A percentile compares a stretch with the other conserved stretches of the same genome.
Evolutionary conservation across 1,140 invertebrate species (phyloP).

Genomic region (Brachionus koreanus): DNA sequence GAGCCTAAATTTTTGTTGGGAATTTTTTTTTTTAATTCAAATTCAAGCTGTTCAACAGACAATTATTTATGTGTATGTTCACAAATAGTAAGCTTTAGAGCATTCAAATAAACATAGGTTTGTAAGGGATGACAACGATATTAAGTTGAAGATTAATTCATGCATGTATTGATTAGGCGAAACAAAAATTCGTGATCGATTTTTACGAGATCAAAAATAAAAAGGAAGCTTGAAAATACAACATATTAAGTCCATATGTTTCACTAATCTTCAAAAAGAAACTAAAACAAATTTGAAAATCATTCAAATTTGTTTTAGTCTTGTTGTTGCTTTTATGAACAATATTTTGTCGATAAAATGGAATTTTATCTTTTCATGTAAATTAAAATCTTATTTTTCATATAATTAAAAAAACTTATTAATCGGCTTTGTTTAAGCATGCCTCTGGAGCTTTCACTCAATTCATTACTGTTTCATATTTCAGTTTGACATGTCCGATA

Average conservation of each 20-base stretch:
- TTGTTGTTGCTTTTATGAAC: no score
- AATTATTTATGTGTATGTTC: background rate
- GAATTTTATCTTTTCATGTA: background rate
- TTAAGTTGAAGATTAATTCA: background rate
- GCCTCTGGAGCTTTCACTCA: background rate
- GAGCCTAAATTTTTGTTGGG: no score
- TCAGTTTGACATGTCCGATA: constrained; percentile 5
- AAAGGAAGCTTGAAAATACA: background rate
- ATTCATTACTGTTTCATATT: background rate
- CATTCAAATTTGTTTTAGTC: background rate
- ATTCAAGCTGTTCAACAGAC: background rate
- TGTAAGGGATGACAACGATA: background rate
- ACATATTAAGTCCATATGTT: background rate
- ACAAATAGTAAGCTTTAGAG: background rate
- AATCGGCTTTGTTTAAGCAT: background rate
- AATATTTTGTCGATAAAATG: background rate
- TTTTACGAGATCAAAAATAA: background rate
- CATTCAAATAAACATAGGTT: background rate
- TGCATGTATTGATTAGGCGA: background rate
- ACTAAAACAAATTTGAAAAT: background rate
- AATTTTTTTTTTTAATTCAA: background rate
- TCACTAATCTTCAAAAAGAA: background rate
- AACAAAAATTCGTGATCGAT: background rate
- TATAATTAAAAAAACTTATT: background rate
- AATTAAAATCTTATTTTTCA: background rate